phyloP scores from a whole-genome alignment of 2,113 vertebrate species.

The Poeciliopsis turrubarensis region DNA sequence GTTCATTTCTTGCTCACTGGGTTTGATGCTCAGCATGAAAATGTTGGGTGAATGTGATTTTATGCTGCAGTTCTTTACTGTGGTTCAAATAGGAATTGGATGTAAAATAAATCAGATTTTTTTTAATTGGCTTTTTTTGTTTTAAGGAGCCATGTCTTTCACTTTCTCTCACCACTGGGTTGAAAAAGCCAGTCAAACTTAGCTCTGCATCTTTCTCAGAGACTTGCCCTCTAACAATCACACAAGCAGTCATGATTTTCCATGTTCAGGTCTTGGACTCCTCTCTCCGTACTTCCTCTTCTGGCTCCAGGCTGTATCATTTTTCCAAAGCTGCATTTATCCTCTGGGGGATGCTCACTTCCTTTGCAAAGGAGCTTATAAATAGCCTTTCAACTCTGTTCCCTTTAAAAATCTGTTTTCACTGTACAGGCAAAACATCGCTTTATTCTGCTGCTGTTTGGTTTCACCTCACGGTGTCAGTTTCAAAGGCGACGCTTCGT shows the following conservation, averaged over 20 bases:
- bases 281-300: constrained; percentile 72
- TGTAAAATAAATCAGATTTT: not conserved
- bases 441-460: constrained; percentile 54
- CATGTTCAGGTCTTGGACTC: constrained; percentile 74
- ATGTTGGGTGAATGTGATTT: constrained; percentile 25
- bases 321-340: constrained; percentile 81
- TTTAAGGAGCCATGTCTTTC: not conserved
- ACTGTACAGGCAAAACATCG: constrained; percentile 74
- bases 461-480: constrained; percentile 58
- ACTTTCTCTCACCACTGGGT: constrained; percentile 3
- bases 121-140: not conserved
- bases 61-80: constrained; percentile 20
- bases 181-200: constrained; percentile 10
- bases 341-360: constrained; percentile 77
- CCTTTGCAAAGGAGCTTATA: constrained; percentile 80
- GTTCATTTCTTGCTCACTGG: constrained; percentile 36
- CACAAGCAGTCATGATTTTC: constrained; percentile 65
- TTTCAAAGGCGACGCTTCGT: constrained; percentile 64
- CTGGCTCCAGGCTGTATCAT: constrained; percentile 80
- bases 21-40: constrained; percentile 24
- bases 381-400: constrained; percentile 78
- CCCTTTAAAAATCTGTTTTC: constrained; percentile 72
- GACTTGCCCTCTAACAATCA: constrained; percentile 28
- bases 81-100: not conserved
- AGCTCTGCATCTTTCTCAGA: constrained; percentile 13